Conservation (phyloP, 2,888 invertebrate species). For the Apodemia hepburni region DNA sequence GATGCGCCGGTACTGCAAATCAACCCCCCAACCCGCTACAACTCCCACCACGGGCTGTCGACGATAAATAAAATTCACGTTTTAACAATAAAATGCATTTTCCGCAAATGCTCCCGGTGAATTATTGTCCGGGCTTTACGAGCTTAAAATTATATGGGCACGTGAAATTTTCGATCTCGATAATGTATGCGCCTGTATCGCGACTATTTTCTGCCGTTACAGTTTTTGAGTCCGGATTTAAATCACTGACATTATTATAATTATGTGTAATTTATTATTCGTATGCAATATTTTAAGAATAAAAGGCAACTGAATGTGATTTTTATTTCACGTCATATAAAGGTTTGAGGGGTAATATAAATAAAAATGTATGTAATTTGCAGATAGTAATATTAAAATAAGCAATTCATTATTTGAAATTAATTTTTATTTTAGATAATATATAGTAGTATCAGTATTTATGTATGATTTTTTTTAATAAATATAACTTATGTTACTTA, state of each 20-base stretch:
- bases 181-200: conserved; percentile 59
- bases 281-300: not conserved
- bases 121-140: conserved; percentile 76
- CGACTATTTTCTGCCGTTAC: conserved; percentile 61
- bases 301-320: not conserved
- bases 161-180: conserved; percentile 78
- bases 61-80: conserved; percentile 80
- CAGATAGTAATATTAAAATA: too few species aligned
- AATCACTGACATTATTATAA: conserved; percentile 33
- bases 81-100: conserved; percentile 81
- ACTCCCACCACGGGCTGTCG: conserved; percentile 65
- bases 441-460: too few species aligned
- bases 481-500: too few species aligned
- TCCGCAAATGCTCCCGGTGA: conserved; percentile 78
- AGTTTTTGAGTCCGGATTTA: conserved; percentile 36
- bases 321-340: not conserved
- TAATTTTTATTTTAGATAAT: too few species aligned
- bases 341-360: not conserved
- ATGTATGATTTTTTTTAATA: too few species aligned
- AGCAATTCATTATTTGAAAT: too few species aligned
- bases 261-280: conserved; percentile 27
- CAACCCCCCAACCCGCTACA: conserved; percentile 51
- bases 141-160: conserved; percentile 79
- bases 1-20: conserved; percentile 75
- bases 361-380: too few species aligned